These are phyloP conservation scores for Artemia franciscana DNA, from an alignment of 1,140 invertebrate genomes.

Conservation along the genomic window DNA sequence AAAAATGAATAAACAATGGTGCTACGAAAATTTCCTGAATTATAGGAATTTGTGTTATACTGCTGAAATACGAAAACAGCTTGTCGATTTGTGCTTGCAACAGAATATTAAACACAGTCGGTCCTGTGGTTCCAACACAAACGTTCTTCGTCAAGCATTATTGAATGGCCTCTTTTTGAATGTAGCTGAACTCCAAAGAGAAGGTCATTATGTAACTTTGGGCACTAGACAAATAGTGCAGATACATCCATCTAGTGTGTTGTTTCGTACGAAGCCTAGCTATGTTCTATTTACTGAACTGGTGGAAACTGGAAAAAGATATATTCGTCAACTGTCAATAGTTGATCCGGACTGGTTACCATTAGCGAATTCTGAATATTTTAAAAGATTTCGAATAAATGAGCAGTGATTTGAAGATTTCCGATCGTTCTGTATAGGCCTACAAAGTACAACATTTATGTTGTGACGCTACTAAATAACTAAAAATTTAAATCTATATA, in stretches of 20 bases:
- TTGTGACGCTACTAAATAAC: too few species aligned
- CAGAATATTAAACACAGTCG: slow-evolving; percentile 32
- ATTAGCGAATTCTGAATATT: background rate
- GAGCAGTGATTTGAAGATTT: too few species aligned
- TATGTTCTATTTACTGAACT: slow-evolving; percentile 75
- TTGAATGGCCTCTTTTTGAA: slow-evolving; percentile 65
- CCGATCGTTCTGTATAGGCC: too few species aligned
- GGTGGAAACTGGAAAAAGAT: slow-evolving; percentile 56
- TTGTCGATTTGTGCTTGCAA: slow-evolving; percentile 46
- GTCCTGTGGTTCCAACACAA: slow-evolving; percentile 47
- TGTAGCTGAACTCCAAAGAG: slow-evolving; percentile 55
- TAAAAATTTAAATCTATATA: too few species aligned
- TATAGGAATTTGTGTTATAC: slow-evolving; percentile 61
- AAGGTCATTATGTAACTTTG: slow-evolving; percentile 41
- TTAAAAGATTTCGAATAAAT: background rate
- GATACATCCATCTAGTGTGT: slow-evolving; percentile 60
- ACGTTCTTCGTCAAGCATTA: slow-evolving; percentile 49
- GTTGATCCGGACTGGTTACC: slow-evolving; percentile 47
- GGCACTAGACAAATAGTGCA: slow-evolving; percentile 35
- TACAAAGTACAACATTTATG: too few species aligned
- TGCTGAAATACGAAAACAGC: slow-evolving; percentile 51
- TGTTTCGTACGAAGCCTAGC: slow-evolving; percentile 44
- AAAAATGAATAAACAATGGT: slow-evolving; percentile 62
- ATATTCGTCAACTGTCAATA: slow-evolving; percentile 44
- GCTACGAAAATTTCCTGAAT: slow-evolving; percentile 70